Conservation (phyloP, 2,888 invertebrate species). For the Alviniconcha strummeri region DNA sequence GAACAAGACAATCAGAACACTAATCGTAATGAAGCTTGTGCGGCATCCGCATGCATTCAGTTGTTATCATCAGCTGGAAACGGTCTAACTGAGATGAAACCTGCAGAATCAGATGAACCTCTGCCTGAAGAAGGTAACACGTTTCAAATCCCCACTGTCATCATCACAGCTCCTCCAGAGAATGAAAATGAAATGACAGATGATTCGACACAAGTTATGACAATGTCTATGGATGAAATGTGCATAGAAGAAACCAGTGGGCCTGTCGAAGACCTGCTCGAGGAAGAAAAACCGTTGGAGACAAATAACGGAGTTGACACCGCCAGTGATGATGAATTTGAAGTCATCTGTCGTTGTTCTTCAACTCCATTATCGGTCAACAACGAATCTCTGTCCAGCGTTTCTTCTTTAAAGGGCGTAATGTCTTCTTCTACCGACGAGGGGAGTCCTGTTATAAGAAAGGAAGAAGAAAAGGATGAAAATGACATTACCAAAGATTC, state of each 20-base stretch:
- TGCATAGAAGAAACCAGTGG: background rate
- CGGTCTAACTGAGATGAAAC: background rate
- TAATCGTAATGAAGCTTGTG: slow-evolving; percentile 37
- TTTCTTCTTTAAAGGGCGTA: slow-evolving; percentile 26
- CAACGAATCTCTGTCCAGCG: slow-evolving; percentile 7
- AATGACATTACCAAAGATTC: background rate
- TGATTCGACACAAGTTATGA: background rate
- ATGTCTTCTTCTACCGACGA: slow-evolving; percentile 29
- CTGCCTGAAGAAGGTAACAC: background rate
- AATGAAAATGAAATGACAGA: background rate
- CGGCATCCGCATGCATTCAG: slow-evolving; percentile 8
- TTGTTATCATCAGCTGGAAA: slow-evolving; percentile 20
- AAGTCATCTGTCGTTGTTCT: slow-evolving; percentile 46
- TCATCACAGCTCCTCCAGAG: slow-evolving; percentile 35
- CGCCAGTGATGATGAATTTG: slow-evolving; percentile 43
- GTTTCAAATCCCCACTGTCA: slow-evolving; percentile 28
- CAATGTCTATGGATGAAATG: slow-evolving; percentile 18
- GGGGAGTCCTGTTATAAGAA: slow-evolving; percentile 29
- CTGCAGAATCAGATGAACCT: background rate
- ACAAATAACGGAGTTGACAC: slow-evolving; percentile 24
- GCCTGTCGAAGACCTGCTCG: background rate
- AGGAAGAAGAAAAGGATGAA: background rate
- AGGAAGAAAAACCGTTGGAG: slow-evolving; percentile 27
- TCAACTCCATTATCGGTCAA: slow-evolving; percentile 39
- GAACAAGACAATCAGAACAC: slow-evolving; percentile 41